These are phyloP conservation scores for Tricholauxania praeusta DNA, from an alignment of 2,888 invertebrate genomes.

Conservation along the genomic window DNA sequence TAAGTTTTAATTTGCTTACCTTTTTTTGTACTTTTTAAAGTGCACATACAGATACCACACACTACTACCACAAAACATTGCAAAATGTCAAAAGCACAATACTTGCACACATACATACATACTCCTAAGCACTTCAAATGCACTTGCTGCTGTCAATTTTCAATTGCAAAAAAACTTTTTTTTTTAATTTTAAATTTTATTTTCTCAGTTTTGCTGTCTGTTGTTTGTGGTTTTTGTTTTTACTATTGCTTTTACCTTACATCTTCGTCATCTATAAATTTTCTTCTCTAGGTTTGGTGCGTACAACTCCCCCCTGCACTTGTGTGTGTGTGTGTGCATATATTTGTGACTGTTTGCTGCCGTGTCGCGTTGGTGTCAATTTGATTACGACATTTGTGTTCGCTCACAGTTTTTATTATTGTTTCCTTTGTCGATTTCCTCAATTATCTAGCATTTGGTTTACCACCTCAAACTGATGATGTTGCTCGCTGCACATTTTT, in stretches of 20 bases:
- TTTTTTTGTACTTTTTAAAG: too few species aligned
- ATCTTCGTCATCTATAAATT: too few species aligned
- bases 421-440: neutral
- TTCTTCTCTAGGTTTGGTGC: too few species aligned
- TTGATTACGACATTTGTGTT: slow-evolving; percentile 1
- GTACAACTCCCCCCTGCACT: neutral
- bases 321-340: neutral
- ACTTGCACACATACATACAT: neutral
- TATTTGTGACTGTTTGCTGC: neutral
- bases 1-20: too few species aligned
- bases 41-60: too few species aligned
- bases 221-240: slow-evolving; percentile 9
- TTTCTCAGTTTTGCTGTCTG: neutral
- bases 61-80: neutral
- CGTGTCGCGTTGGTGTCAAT: slow-evolving; percentile 17
- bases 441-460: neutral
- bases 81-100: slow-evolving; percentile 1
- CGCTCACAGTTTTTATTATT: neutral
- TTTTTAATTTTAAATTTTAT: neutral
- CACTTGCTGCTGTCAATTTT: too few species aligned
- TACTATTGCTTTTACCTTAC: neutral
- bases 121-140: neutral
- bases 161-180: neutral
- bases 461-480: neutral
- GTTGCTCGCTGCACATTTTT: neutral